phyloP scores from a whole-genome alignment of 2,113 vertebrate species.

The Percina caprodes region DNA sequence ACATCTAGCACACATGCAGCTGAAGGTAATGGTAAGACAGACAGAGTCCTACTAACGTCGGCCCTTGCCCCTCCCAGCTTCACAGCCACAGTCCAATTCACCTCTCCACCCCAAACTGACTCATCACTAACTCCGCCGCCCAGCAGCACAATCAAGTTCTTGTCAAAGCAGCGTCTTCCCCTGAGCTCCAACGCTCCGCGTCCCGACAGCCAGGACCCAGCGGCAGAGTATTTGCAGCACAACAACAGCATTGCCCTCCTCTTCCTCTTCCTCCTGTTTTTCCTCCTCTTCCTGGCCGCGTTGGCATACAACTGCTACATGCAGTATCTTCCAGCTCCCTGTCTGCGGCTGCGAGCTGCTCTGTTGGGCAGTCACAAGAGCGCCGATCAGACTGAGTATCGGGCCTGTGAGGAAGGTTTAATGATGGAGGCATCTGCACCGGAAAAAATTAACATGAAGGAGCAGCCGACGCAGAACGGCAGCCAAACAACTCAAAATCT shows the following conservation, averaged over 20 bases:
- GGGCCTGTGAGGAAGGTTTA: constrained; percentile 89
- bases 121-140: constrained; percentile 81
- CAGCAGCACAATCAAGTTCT: constrained; percentile 70
- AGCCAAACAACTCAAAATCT: constrained; percentile 78
- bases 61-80: constrained; percentile 72
- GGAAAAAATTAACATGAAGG: constrained; percentile 85
- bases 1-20: constrained; percentile 34
- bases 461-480: constrained; percentile 82
- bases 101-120: constrained; percentile 73
- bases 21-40: constrained; percentile 84
- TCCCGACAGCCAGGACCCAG: constrained; percentile 80
- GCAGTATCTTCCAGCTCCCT: constrained; percentile 92
- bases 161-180: constrained; percentile 64
- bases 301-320: constrained; percentile 96
- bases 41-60: constrained; percentile 71
- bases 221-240: constrained; percentile 88
- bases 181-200: constrained; percentile 79
- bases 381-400: constrained; percentile 84
- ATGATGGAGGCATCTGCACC: constrained; percentile 82
- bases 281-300: constrained; percentile 89
- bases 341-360: constrained; percentile 89
- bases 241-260: constrained; percentile 90
- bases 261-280: constrained; percentile 93
- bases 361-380: constrained; percentile 90
- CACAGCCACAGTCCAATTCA: constrained; percentile 61